Evolutionary conservation across 2,888 invertebrate genomes (phyloP).

Genomic region (Drosophila emarginata): DNA sequence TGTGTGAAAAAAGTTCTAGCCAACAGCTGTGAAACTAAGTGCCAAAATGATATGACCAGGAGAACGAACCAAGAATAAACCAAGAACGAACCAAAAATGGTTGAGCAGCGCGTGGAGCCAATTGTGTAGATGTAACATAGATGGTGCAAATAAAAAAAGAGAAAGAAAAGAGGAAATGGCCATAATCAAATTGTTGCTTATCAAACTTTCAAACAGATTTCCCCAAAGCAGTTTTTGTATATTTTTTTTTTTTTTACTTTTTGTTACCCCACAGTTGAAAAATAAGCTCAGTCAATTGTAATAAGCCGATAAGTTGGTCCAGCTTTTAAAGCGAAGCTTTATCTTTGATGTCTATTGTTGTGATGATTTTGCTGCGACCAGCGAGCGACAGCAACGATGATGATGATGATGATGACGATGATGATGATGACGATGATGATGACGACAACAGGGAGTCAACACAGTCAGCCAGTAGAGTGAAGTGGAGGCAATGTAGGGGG

Average conservation of each 20-base stretch:
- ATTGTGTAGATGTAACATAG: no score
- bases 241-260: no score
- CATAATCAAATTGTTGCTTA: constrained; percentile 34
- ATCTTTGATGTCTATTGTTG: constrained; percentile 37
- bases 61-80: constrained; percentile 15
- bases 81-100: constrained; percentile 13
- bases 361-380: constrained; percentile 13
- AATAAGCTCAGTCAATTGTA: constrained; percentile 61
- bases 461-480: constrained; percentile 40
- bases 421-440: neutral
- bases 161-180: constrained; percentile 40
- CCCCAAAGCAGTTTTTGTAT: constrained; percentile 5
- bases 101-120: no score
- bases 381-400: neutral
- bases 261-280: constrained; percentile 1
- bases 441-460: constrained; percentile 16
- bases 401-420: neutral
- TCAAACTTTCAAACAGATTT: constrained; percentile 26
- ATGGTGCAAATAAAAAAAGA: no score
- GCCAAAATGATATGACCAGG: constrained; percentile 57
- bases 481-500: no score
- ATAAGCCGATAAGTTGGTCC: constrained; percentile 66
- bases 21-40: constrained; percentile 33
- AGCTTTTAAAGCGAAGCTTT: constrained; percentile 37
- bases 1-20: constrained; percentile 40